Base-by-base conservation (phyloP, 2,797 vertebrate genomes). In the Botia kubotai region DNA sequence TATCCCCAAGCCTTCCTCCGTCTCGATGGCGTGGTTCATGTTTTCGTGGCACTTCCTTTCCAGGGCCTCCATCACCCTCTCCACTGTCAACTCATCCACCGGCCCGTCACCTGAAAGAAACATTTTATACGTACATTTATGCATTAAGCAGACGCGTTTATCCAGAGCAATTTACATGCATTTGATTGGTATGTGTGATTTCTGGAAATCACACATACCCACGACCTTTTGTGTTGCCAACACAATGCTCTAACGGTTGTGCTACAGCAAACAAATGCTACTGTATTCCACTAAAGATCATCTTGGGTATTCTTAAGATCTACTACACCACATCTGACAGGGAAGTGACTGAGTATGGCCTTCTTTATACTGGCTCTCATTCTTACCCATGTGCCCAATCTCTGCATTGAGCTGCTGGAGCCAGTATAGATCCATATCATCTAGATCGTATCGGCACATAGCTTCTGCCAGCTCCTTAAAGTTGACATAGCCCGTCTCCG, bases 11-110 rank as follows among this genome's bases (percentile, higher is more conserved):
- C 98, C 98, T 78, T 99, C 98, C 83, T 98, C 97, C 2, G 98
- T 99, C 89, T 98, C 95, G 60, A 99, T 99, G 89, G 97, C 97
- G 1, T 99, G 97, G 83, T 96, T 97, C 97, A 98, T 98, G 87
- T 97, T 98, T 91, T 97, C 96, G 83, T 99, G 96, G 80, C 98
- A 99, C 72, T 96, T 97, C 29, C 95, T 92, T 89, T 99, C 98
- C 86, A 99, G 93, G 46, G 95, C 95, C 90, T 99, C 97, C 89
- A 99, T 92, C 29, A 94, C 92, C 50, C 96, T 96, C 87, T 99
- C 98, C 97, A 99, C 97, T 2, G 95, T 96, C 85, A 95, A 93
- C 87, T 99, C 98, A 85, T 98, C 95, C 82, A 99, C 78, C 14
- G 89, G 91, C 21, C 87, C 92, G 36, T 94, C 96, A 52, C 98